Conservation (phyloP, 1,140 invertebrate species). For the Cotesia vestalis region DNA sequence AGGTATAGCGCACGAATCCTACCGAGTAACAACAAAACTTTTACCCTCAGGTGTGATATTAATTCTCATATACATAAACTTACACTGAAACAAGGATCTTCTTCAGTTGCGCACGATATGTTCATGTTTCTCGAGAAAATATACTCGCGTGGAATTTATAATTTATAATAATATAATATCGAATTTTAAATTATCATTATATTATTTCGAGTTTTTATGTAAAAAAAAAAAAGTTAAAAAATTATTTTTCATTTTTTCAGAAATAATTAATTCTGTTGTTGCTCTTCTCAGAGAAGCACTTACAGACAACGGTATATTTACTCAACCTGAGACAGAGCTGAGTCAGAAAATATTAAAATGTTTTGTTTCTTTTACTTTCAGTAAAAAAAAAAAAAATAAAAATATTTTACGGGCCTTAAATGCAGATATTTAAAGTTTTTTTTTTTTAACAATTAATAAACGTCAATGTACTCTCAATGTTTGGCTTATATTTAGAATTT, state of each 20-base stretch:
- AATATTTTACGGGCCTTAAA: background rate
- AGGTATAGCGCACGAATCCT: conserved; percentile 1
- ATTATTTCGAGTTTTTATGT: too few species aligned
- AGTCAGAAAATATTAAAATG: too few species aligned
- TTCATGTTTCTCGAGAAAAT: too few species aligned
- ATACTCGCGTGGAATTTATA: too few species aligned
- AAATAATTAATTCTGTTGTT: background rate
- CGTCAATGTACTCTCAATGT: background rate
- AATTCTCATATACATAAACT: conserved; percentile 6
- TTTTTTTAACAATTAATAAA: background rate
- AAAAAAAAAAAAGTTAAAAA: too few species aligned
- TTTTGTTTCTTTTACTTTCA: background rate
- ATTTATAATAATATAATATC: too few species aligned
- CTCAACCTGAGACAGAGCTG: background rate
- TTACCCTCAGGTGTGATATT: conserved; percentile 23
- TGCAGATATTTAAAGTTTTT: background rate
- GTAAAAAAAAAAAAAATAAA: background rate
- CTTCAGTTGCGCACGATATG: too few species aligned
- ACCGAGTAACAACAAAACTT: conserved; percentile 23
- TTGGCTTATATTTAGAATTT: background rate
- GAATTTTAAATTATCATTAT: too few species aligned
- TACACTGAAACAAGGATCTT: too few species aligned
- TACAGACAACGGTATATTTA: conserved; percentile 3
- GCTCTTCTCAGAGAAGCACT: background rate
- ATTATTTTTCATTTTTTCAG: background rate